A percentile compares a stretch with the other conserved stretches of the same genome.
Evolutionary conservation across 2,888 invertebrate genomes (phyloP).

Genomic region (Lasius fuliginosus): DNA sequence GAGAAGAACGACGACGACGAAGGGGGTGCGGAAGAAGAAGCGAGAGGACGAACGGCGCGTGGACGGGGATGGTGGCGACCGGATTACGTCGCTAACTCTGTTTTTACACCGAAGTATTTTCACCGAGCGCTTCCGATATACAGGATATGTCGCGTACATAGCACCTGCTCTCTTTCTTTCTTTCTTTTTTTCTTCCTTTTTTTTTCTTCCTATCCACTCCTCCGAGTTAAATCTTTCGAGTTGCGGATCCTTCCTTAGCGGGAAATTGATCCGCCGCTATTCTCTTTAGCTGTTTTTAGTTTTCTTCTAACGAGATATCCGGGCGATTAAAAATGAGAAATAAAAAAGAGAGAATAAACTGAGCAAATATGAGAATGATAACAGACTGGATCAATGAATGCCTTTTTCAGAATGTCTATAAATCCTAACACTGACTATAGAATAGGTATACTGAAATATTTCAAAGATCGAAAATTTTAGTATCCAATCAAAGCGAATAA

Average conservation of each 20-base stretch:
- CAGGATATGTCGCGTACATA: constrained; percentile 42
- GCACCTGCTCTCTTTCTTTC: constrained; percentile 10
- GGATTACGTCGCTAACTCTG: constrained; percentile 82
- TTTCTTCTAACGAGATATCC: neutral
- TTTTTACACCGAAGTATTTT: constrained; percentile 81
- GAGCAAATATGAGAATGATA: neutral
- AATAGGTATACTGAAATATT: neutral
- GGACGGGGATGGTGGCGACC: constrained; percentile 49
- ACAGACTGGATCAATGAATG: neutral
- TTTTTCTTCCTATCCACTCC: too few species aligned
- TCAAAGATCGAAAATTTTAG: neutral
- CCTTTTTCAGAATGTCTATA: neutral
- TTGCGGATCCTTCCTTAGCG: constrained; percentile 13
- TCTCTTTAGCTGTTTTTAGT: constrained; percentile 8
- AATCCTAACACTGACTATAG: too few species aligned
- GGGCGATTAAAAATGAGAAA: neutral
- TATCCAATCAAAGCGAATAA: neutral
- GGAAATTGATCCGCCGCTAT: constrained; percentile 7
- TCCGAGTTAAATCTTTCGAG: constrained; percentile 23
- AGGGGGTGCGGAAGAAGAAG: constrained; percentile 43
- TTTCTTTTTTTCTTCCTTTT: too few species aligned
- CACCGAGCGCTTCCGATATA: constrained; percentile 70
- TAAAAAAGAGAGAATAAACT: neutral
- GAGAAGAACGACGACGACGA: constrained; percentile 40
- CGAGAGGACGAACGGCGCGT: constrained; percentile 32